phyloP scores from a whole-genome alignment of 2,113 vertebrate species.

The Psammodynastes pulverulentus region DNA sequence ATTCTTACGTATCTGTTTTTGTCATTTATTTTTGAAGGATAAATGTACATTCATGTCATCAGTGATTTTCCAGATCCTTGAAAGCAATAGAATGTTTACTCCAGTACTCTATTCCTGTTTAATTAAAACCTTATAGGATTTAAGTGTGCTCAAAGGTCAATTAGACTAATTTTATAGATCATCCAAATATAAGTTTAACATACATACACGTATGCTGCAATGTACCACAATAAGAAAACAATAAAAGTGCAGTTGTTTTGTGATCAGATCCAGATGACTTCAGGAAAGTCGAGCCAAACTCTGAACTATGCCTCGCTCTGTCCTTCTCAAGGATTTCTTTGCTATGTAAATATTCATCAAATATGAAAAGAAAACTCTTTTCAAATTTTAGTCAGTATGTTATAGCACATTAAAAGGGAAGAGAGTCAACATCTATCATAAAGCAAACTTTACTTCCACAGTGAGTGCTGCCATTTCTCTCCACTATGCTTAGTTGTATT shows the following conservation, averaged over 20 bases:
- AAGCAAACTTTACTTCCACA: neutral
- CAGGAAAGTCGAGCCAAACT: neutral
- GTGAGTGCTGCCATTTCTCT: too few species aligned
- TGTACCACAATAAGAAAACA: neutral
- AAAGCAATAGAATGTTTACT: neutral
- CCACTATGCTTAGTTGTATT: neutral
- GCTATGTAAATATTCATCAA: neutral
- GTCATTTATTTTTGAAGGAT: neutral
- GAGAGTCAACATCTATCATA: neutral
- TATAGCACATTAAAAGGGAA: neutral
- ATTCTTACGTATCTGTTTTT: neutral
- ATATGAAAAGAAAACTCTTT: neutral
- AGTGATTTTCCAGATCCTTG: neutral
- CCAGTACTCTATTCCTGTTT: neutral
- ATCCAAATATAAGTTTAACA: neutral
- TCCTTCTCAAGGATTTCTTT: neutral
- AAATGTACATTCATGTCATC: neutral
- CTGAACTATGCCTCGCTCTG: neutral
- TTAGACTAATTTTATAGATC: neutral
- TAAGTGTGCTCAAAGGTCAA: neutral
- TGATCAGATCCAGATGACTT: neutral
- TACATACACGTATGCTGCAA: neutral
- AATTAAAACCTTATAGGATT: neutral
- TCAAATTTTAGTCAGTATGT: neutral
- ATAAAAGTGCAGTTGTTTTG: neutral